Evolutionary conservation across 2,888 invertebrate species (phyloP).

Genomic region (Yponomeuta cagnagella): DNA sequence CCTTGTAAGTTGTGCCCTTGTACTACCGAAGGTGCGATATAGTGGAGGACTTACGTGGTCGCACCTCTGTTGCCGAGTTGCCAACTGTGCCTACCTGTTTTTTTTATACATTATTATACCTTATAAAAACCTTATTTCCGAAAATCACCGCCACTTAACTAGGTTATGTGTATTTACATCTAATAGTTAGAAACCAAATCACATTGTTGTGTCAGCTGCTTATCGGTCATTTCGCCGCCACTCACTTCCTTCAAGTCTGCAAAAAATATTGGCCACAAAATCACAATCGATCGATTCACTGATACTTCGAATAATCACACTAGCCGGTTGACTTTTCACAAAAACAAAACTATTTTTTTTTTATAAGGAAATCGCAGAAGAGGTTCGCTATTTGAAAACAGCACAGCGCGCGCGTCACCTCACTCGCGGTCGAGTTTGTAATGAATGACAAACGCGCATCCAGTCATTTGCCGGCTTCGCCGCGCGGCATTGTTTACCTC

Average conservation of each 20-base stretch:
- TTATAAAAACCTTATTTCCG: not conserved
- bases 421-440: constrained; percentile 54
- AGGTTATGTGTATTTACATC: not conserved
- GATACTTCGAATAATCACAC: constrained; percentile 25
- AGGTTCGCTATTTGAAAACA: constrained; percentile 25
- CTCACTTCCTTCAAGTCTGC: constrained; percentile 52
- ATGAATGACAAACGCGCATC: constrained; percentile 73
- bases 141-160: not conserved
- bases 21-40: no score
- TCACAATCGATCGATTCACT: constrained; percentile 26
- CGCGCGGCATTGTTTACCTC: constrained; percentile 49
- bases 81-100: no score
- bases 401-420: constrained; percentile 27
- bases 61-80: no score
- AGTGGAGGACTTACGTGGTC: no score
- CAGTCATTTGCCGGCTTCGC: constrained; percentile 38
- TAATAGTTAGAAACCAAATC: not conserved
- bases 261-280: constrained; percentile 30
- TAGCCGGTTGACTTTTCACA: constrained; percentile 26
- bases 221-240: constrained; percentile 51
- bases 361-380: constrained; percentile 19
- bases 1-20: no score
- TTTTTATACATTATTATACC: no score
- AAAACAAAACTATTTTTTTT: constrained; percentile 2
- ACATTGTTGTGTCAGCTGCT: constrained; percentile 32